Base-by-base conservation (phyloP, 2,797 vertebrate genomes). In the Periparus ater region DNA sequence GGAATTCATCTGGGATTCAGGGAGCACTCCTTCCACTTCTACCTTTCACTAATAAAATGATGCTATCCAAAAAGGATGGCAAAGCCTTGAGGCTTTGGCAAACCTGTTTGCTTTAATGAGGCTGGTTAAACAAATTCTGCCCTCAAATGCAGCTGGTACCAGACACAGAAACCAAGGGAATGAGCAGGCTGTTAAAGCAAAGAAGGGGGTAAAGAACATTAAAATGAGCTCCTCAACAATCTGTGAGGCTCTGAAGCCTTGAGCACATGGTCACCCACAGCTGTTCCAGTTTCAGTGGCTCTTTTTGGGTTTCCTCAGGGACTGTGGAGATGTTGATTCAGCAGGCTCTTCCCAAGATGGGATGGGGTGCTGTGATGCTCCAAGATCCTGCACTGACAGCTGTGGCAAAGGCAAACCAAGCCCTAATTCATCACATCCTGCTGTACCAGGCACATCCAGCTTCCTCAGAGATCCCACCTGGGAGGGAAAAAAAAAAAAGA, bases 301-400 rank as follows among this genome's bases (percentile, higher is more conserved):
- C 38, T 18, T 30, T 85, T 40, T n/a, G 2, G 0, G 13, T 7
- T 10, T 44, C 42, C 10, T 9, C 6, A 0, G 67, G 71, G 20
- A 1, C 47, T 10, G 21, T 1, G 9, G 63, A 57, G 47, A 3
- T 2, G 26, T 15, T 21, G 36, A 10, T 14, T 44, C 26, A 58
- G 36, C 51, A 66, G 51, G 44, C 8, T 36, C 53, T 44, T 32
- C 44, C 45, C 61, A 50, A 11, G 71, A 15, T 32, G 32, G 61
- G 32, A 16, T 3, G 4, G 21, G 36, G 26, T 27, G 42, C 53
- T 11, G 0, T 20, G 62, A 17, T 62, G 11, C 17, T 67, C 63
- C 29, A 14, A 73, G 70, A 36, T 27, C 40, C 3, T 3, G 21
- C 70, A 21, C 36, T 14, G 1, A 5, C 2, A 21, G 40, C 5